Evolutionary conservation across 92 coral and sea anemone species (phyloP).

Genomic region (Actinostola sp.): DNA sequence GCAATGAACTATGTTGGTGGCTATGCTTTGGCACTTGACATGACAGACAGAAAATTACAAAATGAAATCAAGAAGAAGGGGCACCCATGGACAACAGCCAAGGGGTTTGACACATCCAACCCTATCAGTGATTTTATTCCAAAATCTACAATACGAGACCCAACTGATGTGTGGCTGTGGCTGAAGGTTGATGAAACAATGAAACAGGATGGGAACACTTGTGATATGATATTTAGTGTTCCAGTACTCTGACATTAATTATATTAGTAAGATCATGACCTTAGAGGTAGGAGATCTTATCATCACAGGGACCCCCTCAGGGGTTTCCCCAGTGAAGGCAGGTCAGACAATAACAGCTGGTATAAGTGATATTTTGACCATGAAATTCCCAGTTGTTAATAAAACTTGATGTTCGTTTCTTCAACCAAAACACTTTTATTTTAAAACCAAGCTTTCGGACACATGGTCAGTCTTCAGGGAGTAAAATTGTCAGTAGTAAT

Average conservation of each 20-base stretch:
- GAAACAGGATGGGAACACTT: conserved; percentile 90
- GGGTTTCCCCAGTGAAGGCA: conserved; percentile 79
- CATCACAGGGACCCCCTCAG: conserved; percentile 92
- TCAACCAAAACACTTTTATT: too few species aligned
- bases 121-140: conserved; percentile 87
- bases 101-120: conserved; percentile 94
- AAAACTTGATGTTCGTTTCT: too few species aligned
- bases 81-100: conserved; percentile 89
- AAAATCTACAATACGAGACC: conserved; percentile 66
- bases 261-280: conserved; percentile 83
- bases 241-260: conserved; percentile 87
- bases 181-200: conserved; percentile 78
- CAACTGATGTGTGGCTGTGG: conserved; percentile 79
- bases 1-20: conserved; percentile 96
- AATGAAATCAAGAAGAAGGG: conserved; percentile 81
- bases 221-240: conserved; percentile 86
- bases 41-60: conserved; percentile 92
- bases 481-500: too few species aligned
- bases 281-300: conserved; percentile 94
- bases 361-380: conserved; percentile 67
- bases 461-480: too few species aligned
- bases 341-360: conserved; percentile 95
- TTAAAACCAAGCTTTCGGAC: too few species aligned
- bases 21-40: conserved; percentile 94
- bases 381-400: conserved; percentile 79